Conservation (phyloP, 2,113 vertebrate species). For the Dipodomys ordii region DNA sequence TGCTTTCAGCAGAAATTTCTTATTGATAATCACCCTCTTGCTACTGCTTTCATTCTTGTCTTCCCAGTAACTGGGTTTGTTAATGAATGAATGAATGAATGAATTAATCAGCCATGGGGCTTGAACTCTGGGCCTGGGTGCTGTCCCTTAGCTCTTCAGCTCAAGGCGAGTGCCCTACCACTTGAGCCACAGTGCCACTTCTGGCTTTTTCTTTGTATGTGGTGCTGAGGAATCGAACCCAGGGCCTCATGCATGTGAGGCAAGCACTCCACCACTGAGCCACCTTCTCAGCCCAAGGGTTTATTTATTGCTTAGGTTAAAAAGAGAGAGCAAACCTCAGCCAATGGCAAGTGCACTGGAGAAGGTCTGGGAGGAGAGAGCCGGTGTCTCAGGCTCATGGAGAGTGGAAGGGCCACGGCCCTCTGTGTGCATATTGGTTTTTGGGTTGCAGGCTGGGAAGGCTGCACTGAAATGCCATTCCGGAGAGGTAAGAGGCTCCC, state of each 20-base stretch:
- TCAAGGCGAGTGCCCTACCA: no score
- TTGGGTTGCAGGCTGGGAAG: not conserved
- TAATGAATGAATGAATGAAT: no score
- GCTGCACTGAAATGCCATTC: not conserved
- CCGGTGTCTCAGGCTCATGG: not conserved
- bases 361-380: not conserved
- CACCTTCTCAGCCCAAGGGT: no score
- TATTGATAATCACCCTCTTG: not conserved
- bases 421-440: not conserved
- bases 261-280: no score
- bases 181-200: no score
- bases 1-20: not conserved
- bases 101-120: no score
- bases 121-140: no score
- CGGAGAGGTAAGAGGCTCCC: not conserved
- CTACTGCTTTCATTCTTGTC: not conserved
- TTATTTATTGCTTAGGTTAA: not conserved
- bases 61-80: not conserved
- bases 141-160: no score
- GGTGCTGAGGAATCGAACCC: no score
- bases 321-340: not conserved
- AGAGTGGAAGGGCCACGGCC: not conserved
- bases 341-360: not conserved
- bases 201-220: no score
- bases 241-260: no score